phyloP scores from a whole-genome alignment of 1,140 invertebrate species.

The Eupeodes corollae region DNA sequence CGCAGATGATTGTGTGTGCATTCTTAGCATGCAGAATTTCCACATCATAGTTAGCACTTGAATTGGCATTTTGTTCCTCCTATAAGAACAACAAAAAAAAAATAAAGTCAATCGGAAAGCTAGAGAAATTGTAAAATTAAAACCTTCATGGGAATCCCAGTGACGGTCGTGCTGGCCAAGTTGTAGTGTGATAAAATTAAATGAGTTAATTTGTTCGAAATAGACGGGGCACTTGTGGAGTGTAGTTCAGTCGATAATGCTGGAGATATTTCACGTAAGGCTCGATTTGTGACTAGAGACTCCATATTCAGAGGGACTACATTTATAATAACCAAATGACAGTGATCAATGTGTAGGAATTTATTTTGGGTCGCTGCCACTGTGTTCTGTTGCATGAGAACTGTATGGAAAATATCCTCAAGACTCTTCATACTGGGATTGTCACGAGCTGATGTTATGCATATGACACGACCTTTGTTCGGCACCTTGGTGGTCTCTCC shows the following conservation, averaged over 20 bases:
- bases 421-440: conserved; percentile 71
- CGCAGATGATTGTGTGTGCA: conserved; percentile 68
- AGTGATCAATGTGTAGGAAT: conserved; percentile 66
- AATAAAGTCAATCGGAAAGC: not conserved
- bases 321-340: conserved; percentile 81
- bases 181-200: conserved; percentile 77
- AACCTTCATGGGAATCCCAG: conserved; percentile 95
- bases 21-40: conserved; percentile 82
- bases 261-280: conserved; percentile 50
- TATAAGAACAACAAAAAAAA: conserved; percentile 5
- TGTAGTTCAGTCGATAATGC: conserved; percentile 56
- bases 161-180: conserved; percentile 90
- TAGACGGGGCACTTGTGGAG: conserved; percentile 51
- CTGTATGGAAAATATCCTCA: conserved; percentile 73
- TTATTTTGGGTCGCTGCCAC: conserved; percentile 49
- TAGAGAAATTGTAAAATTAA: conserved; percentile 13
- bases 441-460: conserved; percentile 75
- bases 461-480: conserved; percentile 70
- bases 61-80: conserved; percentile 96
- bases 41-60: conserved; percentile 95
- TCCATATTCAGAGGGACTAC: conserved; percentile 69
- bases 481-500: conserved; percentile 16
- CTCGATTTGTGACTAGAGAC: conserved; percentile 59
- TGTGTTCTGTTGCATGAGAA: conserved; percentile 69
- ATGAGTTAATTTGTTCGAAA: conserved; percentile 58